Conservation (phyloP, 2,888 invertebrate genomes). For the Aleiodes alternator region DNA sequence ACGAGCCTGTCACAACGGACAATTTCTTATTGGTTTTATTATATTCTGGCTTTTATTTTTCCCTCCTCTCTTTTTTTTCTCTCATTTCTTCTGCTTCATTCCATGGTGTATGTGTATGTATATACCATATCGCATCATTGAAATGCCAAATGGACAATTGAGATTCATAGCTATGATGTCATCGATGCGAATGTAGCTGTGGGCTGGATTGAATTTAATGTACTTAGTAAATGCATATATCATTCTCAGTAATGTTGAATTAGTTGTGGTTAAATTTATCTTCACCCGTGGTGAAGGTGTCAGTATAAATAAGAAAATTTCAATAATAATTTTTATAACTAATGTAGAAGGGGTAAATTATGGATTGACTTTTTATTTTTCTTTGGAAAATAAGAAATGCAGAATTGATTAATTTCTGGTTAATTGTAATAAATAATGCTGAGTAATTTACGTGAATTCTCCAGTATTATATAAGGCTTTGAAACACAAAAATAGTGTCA, state of each 20-base stretch:
- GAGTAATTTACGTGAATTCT: background rate
- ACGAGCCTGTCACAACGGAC: constrained; percentile 40
- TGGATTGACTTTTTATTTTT: background rate
- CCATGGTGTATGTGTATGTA: background rate
- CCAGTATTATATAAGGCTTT: background rate
- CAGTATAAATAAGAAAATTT: background rate
- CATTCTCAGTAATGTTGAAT: constrained; percentile 26
- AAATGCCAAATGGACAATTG: constrained; percentile 57
- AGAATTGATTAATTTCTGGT: background rate
- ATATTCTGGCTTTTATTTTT: background rate
- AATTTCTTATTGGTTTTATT: constrained; percentile 20
- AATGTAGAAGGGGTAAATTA: background rate
- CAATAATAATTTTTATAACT: too few relatives aligned
- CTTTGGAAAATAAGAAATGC: background rate
- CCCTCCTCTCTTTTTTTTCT: constrained; percentile 11
- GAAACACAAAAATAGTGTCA: background rate
- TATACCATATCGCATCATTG: constrained; percentile 57
- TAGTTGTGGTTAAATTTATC: constrained; percentile 25
- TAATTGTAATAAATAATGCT: background rate
- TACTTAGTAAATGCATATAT: constrained; percentile 32
- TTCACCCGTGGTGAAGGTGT: background rate
- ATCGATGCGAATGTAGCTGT: constrained; percentile 52
- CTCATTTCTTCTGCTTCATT: background rate
- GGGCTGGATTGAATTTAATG: constrained; percentile 30
- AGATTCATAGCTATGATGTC: constrained; percentile 58